phyloP scores from a whole-genome alignment of 2,113 vertebrate species.

The Poecile atricapillus region DNA sequence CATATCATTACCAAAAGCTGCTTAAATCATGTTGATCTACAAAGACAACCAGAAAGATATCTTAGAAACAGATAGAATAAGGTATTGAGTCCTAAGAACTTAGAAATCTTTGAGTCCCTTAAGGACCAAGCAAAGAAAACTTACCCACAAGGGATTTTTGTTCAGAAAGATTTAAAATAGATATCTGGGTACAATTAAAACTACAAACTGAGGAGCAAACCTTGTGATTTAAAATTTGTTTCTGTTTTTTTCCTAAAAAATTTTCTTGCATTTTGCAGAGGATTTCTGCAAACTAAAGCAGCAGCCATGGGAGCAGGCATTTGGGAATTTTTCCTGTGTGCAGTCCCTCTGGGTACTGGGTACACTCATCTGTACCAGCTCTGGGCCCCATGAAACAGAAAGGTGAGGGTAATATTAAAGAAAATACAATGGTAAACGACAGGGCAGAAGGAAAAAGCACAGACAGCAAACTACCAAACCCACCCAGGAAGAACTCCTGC shows the following conservation, averaged over 20 bases:
- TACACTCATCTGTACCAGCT: rapidly evolving
- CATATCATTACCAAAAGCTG: neutral
- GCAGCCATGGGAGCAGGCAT: neutral
- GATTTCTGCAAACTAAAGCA: neutral
- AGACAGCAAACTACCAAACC: neutral
- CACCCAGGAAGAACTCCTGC: neutral
- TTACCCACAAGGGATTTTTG: neutral
- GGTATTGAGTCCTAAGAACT: neutral
- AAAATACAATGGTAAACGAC: neutral
- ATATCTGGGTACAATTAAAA: neutral
- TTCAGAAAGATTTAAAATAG: neutral
- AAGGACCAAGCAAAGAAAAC: neutral
- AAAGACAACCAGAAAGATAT: neutral
- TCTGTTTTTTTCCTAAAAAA: neutral
- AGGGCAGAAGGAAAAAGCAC: neutral
- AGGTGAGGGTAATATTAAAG: neutral
- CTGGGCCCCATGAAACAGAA: neutral
- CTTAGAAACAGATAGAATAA: neutral
- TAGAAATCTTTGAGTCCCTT: neutral
- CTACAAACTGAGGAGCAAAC: neutral
- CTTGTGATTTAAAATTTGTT: neutral
- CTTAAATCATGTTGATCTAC: neutral
- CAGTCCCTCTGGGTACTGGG: neutral
- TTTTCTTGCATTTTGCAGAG: neutral
- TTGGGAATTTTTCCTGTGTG: neutral